A percentile compares a stretch with the other conserved stretches of the same genome.
These are phyloP conservation scores for Cynocephalus volans DNA, from an alignment of 2,113 vertebrate species.

Conservation along the genomic window DNA sequence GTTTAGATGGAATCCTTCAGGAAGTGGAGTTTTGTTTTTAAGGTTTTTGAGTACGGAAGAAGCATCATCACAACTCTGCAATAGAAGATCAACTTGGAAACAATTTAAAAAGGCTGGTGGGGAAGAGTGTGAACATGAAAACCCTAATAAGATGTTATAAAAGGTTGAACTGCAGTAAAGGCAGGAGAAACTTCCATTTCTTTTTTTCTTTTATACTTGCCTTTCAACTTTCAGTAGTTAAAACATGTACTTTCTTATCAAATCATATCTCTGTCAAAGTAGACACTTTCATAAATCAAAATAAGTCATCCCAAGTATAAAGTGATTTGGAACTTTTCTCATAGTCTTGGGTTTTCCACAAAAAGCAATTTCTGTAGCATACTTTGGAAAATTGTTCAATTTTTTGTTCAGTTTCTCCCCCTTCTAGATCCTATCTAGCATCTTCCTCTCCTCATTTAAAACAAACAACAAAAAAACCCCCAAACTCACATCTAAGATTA, in stretches of 20 bases:
- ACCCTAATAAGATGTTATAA: background rate
- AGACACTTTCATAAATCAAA: background rate
- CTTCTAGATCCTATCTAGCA: background rate
- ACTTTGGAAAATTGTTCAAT: background rate
- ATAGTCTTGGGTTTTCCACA: background rate
- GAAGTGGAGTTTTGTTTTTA: background rate
- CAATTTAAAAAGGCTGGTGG: background rate
- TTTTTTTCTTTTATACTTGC: background rate
- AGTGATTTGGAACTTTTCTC: slow-evolving; percentile 38
- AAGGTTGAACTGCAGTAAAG: background rate
- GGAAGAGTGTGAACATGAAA: background rate
- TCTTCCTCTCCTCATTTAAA: background rate
- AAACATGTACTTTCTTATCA: background rate
- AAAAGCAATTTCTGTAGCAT: background rate
- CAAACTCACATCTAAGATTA: background rate
- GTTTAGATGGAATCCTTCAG: background rate
- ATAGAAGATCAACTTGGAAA: background rate
- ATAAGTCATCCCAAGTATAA: background rate
- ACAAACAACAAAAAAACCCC: background rate
- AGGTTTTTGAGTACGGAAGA: background rate
- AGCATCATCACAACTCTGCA: background rate
- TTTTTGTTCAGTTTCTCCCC: background rate
- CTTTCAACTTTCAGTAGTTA: background rate
- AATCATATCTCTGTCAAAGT: background rate
- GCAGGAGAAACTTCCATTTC: background rate